Base-by-base conservation (phyloP, 1,140 invertebrate genomes). In the Yoshiicerus persimilis region DNA sequence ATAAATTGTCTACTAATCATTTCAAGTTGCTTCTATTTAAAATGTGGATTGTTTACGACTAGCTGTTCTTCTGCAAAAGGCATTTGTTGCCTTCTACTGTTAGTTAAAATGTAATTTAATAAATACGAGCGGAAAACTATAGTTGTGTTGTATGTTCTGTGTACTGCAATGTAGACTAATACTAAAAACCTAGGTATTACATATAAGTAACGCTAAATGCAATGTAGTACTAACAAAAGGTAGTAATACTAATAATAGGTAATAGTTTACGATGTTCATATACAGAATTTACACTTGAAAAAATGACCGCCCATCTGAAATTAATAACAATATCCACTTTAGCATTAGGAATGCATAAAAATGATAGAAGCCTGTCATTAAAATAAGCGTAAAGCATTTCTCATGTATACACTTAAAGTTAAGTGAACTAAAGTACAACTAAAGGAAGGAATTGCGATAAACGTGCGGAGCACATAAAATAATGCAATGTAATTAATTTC, bases 401-500 rank as follows among this genome's bases (percentile, higher is more conserved):
- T 70, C 66, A 70, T 25, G 64, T 30, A 70, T 9, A 10, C 8
- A 66, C 64, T 66, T 66, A 20, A 36, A 30, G 23, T 27, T 27
- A 27, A 77, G 11, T 77, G 30, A 36, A 38, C 30, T 32, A 77
- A 77, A 77, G 32, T 77, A 32, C 64, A 70, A 30, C 13, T 27
- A 70, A 77, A 77, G 70, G 75, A 32, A 80, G 75, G 32, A 80
- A 80, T 80, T 80, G 75, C 32, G n/a, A 30, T 80, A 80, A 80
- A 80, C 75, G 32, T 36, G 75, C 30, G 32, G 30, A 36, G 75
- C n/a, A 80, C 75, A 80, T 80, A 23, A 38, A 80, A 38, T 80
- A 34, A 80, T 80, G 75, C 16, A 80, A 80, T 80, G 75, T 80
- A 80, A 80, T 80, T 80, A 80, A 80, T 80, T 80, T 80, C 75